These are phyloP conservation scores for Camelus dromedarius DNA, from an alignment of 2,113 vertebrate species.

Conservation along the genomic window DNA sequence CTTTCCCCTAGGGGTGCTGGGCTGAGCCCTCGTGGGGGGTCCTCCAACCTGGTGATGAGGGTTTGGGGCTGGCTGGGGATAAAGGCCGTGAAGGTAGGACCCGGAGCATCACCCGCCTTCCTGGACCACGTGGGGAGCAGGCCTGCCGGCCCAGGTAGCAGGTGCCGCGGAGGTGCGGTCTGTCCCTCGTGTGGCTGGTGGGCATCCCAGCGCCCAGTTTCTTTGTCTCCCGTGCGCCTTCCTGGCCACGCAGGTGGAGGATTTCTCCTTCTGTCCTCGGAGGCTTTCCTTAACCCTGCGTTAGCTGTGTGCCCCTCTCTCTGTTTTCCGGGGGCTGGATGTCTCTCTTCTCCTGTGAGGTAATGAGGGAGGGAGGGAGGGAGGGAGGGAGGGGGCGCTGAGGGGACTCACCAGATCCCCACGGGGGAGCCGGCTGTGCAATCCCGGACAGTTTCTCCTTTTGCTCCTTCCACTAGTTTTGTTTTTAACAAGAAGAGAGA, in stretches of 20 bases:
- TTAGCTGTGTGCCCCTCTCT: constrained; percentile 74
- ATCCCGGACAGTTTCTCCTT: background rate
- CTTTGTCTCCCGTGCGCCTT: constrained; percentile 71
- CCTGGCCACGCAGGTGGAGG: constrained; percentile 57
- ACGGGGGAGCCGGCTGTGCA: background rate
- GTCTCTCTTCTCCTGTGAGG: background rate
- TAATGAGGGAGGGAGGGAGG: background rate
- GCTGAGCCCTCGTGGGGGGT: background rate
- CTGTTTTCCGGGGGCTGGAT: constrained; percentile 73
- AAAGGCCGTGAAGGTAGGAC: background rate
- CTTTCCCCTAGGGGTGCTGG: fast-evolving
- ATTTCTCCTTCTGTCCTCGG: constrained; percentile 72
- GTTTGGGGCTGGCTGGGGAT: fast-evolving
- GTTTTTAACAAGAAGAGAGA: background rate
- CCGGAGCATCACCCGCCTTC: no score
- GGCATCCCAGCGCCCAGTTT: constrained; percentile 18
- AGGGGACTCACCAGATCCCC: constrained; percentile 30
- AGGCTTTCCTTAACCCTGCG: constrained; percentile 82
- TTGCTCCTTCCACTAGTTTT: background rate
- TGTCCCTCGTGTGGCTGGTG: fast-evolving
- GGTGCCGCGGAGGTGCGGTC: fast-evolving
- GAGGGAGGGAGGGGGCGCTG: background rate
- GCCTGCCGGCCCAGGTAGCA: background rate
- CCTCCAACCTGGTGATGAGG: background rate
- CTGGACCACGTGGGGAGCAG: fast-evolving